Evolutionary conservation across 2,888 invertebrate species (phyloP).

Genomic region (Tigriopus californicus): DNA sequence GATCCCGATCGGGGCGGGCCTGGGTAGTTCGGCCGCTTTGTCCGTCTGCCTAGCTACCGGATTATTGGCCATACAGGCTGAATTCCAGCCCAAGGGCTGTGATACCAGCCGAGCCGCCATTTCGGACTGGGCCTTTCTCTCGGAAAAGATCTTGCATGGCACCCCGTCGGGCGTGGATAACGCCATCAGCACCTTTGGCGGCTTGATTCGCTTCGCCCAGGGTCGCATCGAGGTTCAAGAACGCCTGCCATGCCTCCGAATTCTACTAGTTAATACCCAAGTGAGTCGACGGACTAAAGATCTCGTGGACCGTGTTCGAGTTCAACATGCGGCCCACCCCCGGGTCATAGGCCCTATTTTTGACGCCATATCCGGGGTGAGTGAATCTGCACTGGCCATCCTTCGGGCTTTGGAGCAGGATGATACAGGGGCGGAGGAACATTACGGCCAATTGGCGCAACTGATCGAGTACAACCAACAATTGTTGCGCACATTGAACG

Average conservation of each 20-base stretch:
- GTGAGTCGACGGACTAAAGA: slow-evolving; percentile 64
- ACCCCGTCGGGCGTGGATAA: slow-evolving; percentile 92
- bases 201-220: slow-evolving; percentile 23
- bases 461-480: slow-evolving; percentile 75
- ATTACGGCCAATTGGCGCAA: slow-evolving; percentile 34
- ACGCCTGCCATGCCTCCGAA: slow-evolving; percentile 25
- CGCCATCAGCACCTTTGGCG: slow-evolving; percentile 75
- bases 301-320: slow-evolving; percentile 38
- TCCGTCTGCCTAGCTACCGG: slow-evolving; percentile 63
- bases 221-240: not conserved
- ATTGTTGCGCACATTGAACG: slow-evolving; percentile 56
- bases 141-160: slow-evolving; percentile 84
- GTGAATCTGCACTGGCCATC: not conserved
- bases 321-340: slow-evolving; percentile 41
- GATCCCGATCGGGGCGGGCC: slow-evolving; percentile 58
- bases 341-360: slow-evolving; percentile 51
- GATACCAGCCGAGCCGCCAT: slow-evolving; percentile 28
- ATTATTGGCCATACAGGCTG: slow-evolving; percentile 27
- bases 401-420: not conserved
- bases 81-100: not conserved
- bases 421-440: not conserved
- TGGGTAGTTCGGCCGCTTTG: slow-evolving; percentile 90
- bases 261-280: slow-evolving; percentile 66
- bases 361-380: slow-evolving; percentile 49
- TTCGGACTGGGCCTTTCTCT: slow-evolving; percentile 61